Conservation (phyloP, 2,888 invertebrate species). For the Deilephila elpenor region DNA sequence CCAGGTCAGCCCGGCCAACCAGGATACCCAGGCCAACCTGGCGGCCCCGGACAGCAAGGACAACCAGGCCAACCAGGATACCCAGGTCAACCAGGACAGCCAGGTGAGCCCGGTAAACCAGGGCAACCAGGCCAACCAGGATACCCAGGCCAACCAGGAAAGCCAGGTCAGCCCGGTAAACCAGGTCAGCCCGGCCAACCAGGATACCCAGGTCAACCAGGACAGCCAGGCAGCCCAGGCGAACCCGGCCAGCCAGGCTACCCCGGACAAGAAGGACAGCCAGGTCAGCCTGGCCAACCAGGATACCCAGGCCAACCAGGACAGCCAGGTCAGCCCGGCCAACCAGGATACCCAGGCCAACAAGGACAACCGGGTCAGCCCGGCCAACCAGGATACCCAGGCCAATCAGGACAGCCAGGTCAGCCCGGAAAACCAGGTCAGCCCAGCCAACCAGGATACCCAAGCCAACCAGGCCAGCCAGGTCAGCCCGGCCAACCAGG, state of each 20-base stretch:
- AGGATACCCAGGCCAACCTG: constrained; percentile 61
- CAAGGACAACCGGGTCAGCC: constrained; percentile 49
- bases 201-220: constrained; percentile 38
- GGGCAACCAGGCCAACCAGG: constrained; percentile 39
- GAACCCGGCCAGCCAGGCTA: constrained; percentile 38
- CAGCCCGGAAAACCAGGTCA: constrained; percentile 49
- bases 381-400: constrained; percentile 40
- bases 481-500: constrained; percentile 40
- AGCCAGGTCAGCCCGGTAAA: constrained; percentile 50
- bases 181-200: constrained; percentile 46
- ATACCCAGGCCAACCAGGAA: constrained; percentile 43
- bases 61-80: constrained; percentile 38
- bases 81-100: constrained; percentile 40
- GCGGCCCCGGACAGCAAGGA: constrained; percentile 53
- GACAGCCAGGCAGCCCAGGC: constrained; percentile 46
- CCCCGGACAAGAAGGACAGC: constrained; percentile 13
- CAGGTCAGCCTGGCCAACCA: constrained; percentile 25
- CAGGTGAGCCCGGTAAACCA: constrained; percentile 40
- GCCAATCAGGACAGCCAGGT: constrained; percentile 30
- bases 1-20: constrained; percentile 46
- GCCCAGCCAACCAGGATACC: constrained; percentile 41
- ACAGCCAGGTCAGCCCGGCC: constrained; percentile 61
- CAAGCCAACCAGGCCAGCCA: constrained; percentile 45
- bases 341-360: constrained; percentile 41
- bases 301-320: constrained; percentile 35